Conservation (phyloP, 1,140 invertebrate genomes). For the Coenobita brevimanus region DNA sequence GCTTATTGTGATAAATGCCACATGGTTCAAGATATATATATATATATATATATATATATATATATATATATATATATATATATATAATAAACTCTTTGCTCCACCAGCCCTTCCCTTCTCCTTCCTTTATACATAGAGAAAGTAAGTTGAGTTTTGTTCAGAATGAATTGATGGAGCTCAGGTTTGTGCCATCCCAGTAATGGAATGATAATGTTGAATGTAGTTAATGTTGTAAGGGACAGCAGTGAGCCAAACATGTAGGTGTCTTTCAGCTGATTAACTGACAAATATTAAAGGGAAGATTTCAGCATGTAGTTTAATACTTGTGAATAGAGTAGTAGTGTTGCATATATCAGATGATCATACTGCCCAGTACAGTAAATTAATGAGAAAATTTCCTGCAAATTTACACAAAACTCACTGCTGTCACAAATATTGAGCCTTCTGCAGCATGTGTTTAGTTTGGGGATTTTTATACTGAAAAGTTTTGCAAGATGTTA, state of each 20-base stretch:
- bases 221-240: neutral
- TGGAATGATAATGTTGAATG: constrained; percentile 10
- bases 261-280: too few relatives aligned
- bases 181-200: constrained; percentile 44
- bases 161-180: neutral
- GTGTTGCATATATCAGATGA: too few relatives aligned
- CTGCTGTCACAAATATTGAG: too few relatives aligned
- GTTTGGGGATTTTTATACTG: neutral
- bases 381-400: too few relatives aligned
- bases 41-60: too few relatives aligned
- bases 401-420: too few relatives aligned
- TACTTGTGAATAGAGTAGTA: too few relatives aligned
- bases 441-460: neutral
- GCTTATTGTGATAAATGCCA: constrained; percentile 52
- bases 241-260: constrained; percentile 10
- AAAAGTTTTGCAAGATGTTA: constrained; percentile 27
- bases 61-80: neutral
- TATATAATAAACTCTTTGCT: neutral
- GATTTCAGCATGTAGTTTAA: too few relatives aligned
- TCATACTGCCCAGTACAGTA: too few relatives aligned
- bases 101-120: neutral
- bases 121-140: constrained; percentile 10
- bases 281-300: too few relatives aligned
- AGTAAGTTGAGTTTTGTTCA: neutral
- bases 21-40: constrained; percentile 31